Conservation (phyloP, 2,113 vertebrate genomes). For the Anhinga rufa region DNA sequence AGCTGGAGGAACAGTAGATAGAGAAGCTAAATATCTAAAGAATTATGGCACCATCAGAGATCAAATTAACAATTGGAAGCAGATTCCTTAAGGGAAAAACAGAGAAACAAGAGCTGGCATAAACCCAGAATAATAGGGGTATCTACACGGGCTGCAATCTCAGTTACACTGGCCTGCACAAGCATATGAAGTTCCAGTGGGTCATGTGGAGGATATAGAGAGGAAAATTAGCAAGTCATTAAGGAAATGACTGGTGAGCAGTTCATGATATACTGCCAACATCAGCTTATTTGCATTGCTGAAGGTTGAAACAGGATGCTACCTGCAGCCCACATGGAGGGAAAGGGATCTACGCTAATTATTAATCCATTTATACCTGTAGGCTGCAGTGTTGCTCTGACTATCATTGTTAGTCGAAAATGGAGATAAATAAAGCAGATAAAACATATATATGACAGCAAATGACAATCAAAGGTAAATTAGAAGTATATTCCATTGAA, state of each 20-base stretch:
- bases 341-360: not conserved
- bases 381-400: not conserved
- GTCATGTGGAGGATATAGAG: conserved; percentile 34
- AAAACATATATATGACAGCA: not conserved
- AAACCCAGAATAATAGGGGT: not conserved
- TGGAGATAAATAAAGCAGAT: not conserved
- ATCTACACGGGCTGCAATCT: not conserved
- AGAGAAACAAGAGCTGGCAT: not conserved
- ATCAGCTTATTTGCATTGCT: conserved; percentile 63
- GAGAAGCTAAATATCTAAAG: not conserved
- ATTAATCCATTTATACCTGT: not conserved
- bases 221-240: conserved; percentile 75
- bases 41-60: not conserved
- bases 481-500: not conserved
- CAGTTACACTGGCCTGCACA: not conserved
- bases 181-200: conserved; percentile 18
- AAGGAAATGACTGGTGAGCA: conserved; percentile 66
- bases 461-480: not conserved
- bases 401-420: not conserved
- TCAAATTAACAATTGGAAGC: not conserved
- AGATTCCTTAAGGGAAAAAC: not conserved
- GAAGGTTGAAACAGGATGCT: conserved; percentile 62
- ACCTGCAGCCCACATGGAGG: conserved; percentile 39
- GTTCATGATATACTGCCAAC: conserved; percentile 56
- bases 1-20: not conserved